These are phyloP conservation scores for Galaxea fascicularis DNA, from an alignment of 92 coral and sea anemone species.

Conservation along the genomic window DNA sequence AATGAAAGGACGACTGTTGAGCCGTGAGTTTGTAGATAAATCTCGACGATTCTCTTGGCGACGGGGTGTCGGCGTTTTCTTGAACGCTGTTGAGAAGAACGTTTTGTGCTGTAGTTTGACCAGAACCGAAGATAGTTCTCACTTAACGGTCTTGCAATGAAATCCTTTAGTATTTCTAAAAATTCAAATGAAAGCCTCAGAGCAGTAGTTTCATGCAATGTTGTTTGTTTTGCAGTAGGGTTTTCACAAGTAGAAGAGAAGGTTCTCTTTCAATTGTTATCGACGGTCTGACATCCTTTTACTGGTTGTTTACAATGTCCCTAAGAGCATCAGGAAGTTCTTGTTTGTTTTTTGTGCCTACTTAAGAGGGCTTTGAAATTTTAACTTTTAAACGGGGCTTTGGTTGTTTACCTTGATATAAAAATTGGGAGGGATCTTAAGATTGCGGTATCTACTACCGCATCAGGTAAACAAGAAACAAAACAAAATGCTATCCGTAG, in stretches of 20 bases:
- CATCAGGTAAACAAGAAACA: too few relatives aligned
- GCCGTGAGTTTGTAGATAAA: too few relatives aligned
- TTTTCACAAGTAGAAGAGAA: not conserved
- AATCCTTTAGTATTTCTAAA: not conserved
- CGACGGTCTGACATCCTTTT: not conserved
- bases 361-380: slow-evolving; percentile 10
- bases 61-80: too few relatives aligned
- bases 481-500: too few relatives aligned
- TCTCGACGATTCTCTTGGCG: too few relatives aligned
- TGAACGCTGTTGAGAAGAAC: too few relatives aligned
- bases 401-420: slow-evolving; percentile 36
- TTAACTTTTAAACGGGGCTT: slow-evolving; percentile 8
- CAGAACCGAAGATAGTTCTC: too few relatives aligned
- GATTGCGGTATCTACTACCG: not conserved
- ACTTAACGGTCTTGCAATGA: too few relatives aligned
- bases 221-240: not conserved
- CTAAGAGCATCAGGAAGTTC: slow-evolving; percentile 32
- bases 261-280: not conserved
- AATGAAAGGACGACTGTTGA: too few relatives aligned
- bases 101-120: too few relatives aligned
- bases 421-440: not conserved
- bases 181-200: not conserved
- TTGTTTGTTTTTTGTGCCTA: slow-evolving; percentile 4
- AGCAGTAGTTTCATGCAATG: not conserved
- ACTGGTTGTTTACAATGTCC: slow-evolving; percentile 26